Percentiles rank a stretch among this genome's conserved stretches.
phyloP scores from a whole-genome alignment of 1,140 invertebrate genomes.

The Hylaeus volcanicus region DNA sequence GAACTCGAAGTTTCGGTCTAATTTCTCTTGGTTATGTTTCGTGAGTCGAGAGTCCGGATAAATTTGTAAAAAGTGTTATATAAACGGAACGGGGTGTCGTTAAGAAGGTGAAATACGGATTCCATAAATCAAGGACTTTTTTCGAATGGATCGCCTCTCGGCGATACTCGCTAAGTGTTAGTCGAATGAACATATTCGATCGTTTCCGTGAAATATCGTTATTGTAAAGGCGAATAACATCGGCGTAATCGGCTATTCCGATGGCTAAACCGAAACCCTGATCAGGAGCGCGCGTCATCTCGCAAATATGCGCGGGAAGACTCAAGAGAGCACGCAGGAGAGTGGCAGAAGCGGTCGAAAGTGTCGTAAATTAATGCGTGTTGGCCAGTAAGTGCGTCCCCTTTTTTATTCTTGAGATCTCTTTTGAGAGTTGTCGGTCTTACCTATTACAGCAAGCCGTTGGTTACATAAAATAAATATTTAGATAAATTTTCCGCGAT shows the following conservation, averaged over 20 bases:
- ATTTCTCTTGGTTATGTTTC: neutral
- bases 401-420: conserved; percentile 4
- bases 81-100: neutral
- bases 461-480: conserved; percentile 37
- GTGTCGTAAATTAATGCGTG: conserved; percentile 66
- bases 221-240: conserved; percentile 23
- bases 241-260: conserved; percentile 34
- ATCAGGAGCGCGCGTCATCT: conserved; percentile 41
- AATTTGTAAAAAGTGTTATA: neutral
- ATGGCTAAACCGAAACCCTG: conserved; percentile 17
- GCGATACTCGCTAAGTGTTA: conserved; percentile 16
- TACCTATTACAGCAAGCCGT: neutral
- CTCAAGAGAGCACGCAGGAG: conserved; percentile 19
- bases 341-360: conserved; percentile 51
- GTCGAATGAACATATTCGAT: conserved; percentile 32
- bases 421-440: conserved; percentile 1
- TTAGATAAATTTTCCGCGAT: conserved; percentile 32
- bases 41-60: neutral
- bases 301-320: conserved; percentile 49
- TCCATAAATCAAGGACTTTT: conserved; percentile 22
- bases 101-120: conserved; percentile 8
- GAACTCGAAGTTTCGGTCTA: too few relatives aligned
- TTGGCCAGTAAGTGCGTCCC: conserved; percentile 40
- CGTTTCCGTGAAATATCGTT: conserved; percentile 41
- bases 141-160: neutral